Conservation (phyloP, 2,113 vertebrate genomes). For the Nycticryphes semicollaris region DNA sequence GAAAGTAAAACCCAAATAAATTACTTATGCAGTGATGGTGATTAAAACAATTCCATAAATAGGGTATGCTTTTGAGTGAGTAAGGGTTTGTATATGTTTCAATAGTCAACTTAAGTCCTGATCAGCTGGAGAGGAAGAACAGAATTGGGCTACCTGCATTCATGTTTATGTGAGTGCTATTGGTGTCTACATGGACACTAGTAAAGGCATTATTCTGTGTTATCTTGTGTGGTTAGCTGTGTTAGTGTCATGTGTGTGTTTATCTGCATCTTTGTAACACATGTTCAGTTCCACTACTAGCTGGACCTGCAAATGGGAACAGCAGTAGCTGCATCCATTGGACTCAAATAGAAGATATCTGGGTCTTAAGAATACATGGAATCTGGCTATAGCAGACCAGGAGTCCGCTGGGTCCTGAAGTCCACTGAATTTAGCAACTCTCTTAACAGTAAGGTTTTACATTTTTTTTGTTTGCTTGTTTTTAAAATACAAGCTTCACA, state of each 20-base stretch:
- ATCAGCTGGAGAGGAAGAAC: background rate
- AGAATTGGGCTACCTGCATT: background rate
- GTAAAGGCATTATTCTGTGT: background rate
- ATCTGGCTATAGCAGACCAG: background rate
- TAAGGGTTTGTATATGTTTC: background rate
- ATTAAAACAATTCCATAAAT: conserved; percentile 12
- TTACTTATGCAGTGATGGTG: background rate
- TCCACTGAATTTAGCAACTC: background rate
- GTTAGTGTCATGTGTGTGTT: background rate
- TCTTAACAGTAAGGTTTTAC: background rate
- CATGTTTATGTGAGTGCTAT: background rate
- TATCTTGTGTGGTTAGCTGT: background rate
- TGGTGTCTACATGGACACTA: background rate
- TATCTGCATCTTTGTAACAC: conserved; percentile 4
- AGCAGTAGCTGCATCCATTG: background rate
- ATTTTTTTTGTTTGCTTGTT: background rate
- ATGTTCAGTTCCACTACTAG: background rate
- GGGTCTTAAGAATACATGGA: background rate
- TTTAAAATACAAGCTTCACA: background rate
- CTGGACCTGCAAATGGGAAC: conserved; percentile 5
- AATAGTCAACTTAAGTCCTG: background rate
- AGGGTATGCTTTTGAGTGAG: background rate
- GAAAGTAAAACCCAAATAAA: conserved; percentile 41
- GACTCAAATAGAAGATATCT: background rate
- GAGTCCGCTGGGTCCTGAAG: background rate